Evolutionary conservation across 2,888 invertebrate species (phyloP), one percentile per base, ranked within the genome.

Genomic region (Diplolepis rosae): DNA sequence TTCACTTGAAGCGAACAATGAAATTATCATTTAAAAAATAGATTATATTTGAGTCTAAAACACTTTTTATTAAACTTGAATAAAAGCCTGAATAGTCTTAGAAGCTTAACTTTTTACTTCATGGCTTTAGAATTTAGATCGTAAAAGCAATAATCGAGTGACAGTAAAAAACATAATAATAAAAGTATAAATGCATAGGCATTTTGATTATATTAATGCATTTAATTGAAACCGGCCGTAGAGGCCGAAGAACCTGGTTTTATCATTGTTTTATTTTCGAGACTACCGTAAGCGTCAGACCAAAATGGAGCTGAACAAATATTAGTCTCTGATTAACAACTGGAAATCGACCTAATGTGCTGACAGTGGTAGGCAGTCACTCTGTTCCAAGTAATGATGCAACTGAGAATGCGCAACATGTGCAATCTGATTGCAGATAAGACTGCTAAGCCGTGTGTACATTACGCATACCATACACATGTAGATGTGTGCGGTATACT

Each of bases 351-450:
- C 69, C 67, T 72, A 79, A 84, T 79, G 74, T 76, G 81, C 81
- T 82, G 83, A 81, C 83, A 80, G 76, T 78, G 70, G 76, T 78
- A 77, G 77, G 77, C 79, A 83, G 83, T 85, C 83, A 78, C 77
- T 80, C 74, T 77, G 76, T 85, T 86, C 84, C 82, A 78, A 85
- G 86, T 85, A 86, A 84, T 84, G 85, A 85, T 84, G 85, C 82
- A 85, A 86, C 80, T 76, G 77, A 79, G 84, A 85, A 84, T 82
- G 82, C 83, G 84, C 84, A 84, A 83, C 82, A 82, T 80, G 81
- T 82, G 83, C 84, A 83, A 80, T 82, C 79, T 80, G 85, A 85
- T 85, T 82, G 80, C 80, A 83, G 85, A 85, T 85, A 84, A 85
- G 81, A 80, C 78, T 77, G 73, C 73, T 73, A 74, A 51, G 54